A percentile compares a stretch with the other conserved stretches of the same genome.
Conservation (phyloP, 2,113 vertebrate genomes). For the Ceratotherium simum region DNA sequence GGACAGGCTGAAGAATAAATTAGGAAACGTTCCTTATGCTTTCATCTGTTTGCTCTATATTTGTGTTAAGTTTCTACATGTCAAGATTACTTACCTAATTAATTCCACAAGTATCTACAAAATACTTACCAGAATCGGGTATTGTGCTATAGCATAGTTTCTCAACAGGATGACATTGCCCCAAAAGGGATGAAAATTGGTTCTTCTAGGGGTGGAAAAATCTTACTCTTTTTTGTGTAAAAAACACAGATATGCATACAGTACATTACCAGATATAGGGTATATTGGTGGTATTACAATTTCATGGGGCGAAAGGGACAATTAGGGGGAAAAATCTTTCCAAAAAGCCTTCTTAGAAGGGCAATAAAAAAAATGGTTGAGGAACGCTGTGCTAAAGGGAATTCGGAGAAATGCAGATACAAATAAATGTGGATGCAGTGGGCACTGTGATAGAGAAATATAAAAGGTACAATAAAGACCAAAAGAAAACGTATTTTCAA, state of each 20-base stretch:
- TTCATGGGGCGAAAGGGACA: background rate
- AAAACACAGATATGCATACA: background rate
- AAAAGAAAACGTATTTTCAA: background rate
- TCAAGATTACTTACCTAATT: background rate
- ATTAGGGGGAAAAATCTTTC: background rate
- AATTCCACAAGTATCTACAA: slow-evolving; percentile 3
- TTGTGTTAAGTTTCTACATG: background rate
- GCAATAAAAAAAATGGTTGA: background rate
- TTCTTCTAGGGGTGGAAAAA: background rate
- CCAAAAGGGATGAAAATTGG: background rate
- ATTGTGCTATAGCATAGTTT: background rate
- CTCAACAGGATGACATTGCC: background rate
- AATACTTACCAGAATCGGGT: background rate
- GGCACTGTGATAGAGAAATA: background rate
- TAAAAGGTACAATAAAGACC: background rate
- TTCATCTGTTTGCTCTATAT: background rate
- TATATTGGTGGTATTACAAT: background rate
- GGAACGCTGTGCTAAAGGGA: background rate
- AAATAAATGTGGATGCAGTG: background rate
- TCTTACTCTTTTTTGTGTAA: background rate
- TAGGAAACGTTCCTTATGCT: background rate
- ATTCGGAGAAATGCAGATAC: background rate
- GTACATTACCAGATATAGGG: background rate
- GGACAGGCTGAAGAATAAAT: background rate
- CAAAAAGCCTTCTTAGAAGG: background rate